Percentiles rank a stretch among this genome's conserved stretches.
Evolutionary conservation across 2,888 invertebrate species (phyloP).

Genomic region (Vandiemenella viatica): DNA sequence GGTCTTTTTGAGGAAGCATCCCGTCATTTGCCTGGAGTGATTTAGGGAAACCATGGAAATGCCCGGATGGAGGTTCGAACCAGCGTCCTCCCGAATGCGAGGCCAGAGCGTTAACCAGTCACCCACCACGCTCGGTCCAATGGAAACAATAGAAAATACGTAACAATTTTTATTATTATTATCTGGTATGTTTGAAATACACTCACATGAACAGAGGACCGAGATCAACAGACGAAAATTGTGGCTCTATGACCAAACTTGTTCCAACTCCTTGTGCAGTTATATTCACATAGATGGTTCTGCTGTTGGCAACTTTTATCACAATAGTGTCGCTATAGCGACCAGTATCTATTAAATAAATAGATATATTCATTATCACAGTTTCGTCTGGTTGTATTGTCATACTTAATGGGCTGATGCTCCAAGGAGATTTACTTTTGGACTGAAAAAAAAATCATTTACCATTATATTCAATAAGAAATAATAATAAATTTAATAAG

Average conservation of each 20-base stretch:
- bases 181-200: constrained; percentile 11
- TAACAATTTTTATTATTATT: neutral
- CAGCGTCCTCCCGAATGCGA: no score
- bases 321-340: constrained; percentile 25
- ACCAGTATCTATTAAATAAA: constrained; percentile 26
- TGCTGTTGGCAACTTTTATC: constrained; percentile 28
- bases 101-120: no score
- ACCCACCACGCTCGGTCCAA: no score
- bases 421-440: neutral
- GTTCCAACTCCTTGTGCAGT: constrained; percentile 48
- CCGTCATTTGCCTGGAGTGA: no score
- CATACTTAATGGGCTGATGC: neutral
- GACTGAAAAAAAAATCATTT: no score
- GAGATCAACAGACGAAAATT: constrained; percentile 37
- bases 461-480: no score
- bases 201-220: constrained; percentile 47
- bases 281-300: constrained; percentile 31
- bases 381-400: constrained; percentile 24
- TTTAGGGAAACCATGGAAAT: no score
- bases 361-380: constrained; percentile 22
- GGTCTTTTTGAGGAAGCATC: no score
- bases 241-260: constrained; percentile 45
- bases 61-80: no score
- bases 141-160: no score
- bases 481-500: no score